A percentile compares a stretch with the other conserved stretches of the same genome.
Conservation (phyloP, 2,113 vertebrate species). For the Numida meleagris region DNA sequence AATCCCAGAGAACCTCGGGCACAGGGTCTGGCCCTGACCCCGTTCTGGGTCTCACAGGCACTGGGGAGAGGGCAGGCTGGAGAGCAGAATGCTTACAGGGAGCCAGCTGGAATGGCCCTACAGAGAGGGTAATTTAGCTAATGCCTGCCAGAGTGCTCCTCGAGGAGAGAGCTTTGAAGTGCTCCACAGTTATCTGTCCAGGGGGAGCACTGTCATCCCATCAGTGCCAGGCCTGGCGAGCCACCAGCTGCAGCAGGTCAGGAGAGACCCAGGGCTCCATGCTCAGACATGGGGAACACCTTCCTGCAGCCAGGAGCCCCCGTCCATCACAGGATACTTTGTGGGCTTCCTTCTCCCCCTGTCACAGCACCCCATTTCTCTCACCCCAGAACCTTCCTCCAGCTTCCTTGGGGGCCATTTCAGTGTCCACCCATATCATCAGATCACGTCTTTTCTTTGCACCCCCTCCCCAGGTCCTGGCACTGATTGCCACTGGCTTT, state of each 20-base stretch:
- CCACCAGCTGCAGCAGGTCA: accelerated
- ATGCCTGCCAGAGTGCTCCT: conserved; percentile 28
- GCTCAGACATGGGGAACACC: background rate
- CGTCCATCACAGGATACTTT: background rate
- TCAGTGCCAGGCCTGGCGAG: background rate
- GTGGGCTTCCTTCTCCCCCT: background rate
- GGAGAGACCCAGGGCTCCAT: accelerated
- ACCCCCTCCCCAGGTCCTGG: background rate
- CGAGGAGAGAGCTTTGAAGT: conserved; percentile 48
- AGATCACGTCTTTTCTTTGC: background rate
- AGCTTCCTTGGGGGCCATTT: background rate
- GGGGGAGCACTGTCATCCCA: conserved; percentile 17
- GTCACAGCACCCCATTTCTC: background rate
- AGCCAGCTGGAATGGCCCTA: background rate
- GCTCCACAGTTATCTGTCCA: conserved; percentile 7
- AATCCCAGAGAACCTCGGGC: background rate
- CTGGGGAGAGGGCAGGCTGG: background rate
- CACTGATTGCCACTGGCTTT: background rate
- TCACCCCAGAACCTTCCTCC: background rate
- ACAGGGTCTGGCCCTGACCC: background rate
- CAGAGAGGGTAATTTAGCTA: conserved; percentile 30
- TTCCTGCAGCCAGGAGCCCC: background rate
- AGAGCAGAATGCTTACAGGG: accelerated
- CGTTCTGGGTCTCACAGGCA: background rate
- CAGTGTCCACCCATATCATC: accelerated